Conservation (phyloP, 2,888 invertebrate species). For the Serripes groenlandicus region DNA sequence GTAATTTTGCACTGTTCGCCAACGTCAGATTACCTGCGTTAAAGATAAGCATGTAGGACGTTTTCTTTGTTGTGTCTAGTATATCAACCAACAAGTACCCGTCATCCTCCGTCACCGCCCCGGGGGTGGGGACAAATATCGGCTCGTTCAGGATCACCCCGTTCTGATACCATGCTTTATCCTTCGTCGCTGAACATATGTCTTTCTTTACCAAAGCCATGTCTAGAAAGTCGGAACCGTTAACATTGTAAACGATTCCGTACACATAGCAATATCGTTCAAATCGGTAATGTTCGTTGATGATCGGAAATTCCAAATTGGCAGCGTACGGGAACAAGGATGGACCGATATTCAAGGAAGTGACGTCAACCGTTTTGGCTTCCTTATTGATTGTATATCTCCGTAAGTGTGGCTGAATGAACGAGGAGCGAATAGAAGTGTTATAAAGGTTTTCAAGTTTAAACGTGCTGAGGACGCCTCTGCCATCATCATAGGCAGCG, state of each 20-base stretch:
- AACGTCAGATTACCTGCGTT: slow-evolving; percentile 74
- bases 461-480: slow-evolving; percentile 64
- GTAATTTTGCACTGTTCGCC: slow-evolving; percentile 71
- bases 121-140: slow-evolving; percentile 77
- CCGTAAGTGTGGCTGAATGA: slow-evolving; percentile 44
- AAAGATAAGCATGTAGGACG: slow-evolving; percentile 75
- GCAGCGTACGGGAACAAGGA: slow-evolving; percentile 15
- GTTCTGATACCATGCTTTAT: slow-evolving; percentile 63
- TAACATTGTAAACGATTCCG: slow-evolving; percentile 76
- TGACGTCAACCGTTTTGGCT: slow-evolving; percentile 39
- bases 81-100: slow-evolving; percentile 79
- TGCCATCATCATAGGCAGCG: slow-evolving; percentile 61
- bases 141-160: slow-evolving; percentile 77
- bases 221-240: slow-evolving; percentile 68
- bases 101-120: slow-evolving; percentile 76
- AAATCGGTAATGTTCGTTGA: slow-evolving; percentile 77
- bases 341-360: slow-evolving; percentile 32
- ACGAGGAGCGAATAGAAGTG: slow-evolving; percentile 34
- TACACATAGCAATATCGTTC: slow-evolving; percentile 78
- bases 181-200: slow-evolving; percentile 67
- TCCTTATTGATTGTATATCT: slow-evolving; percentile 65
- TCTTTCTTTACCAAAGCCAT: slow-evolving; percentile 79
- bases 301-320: slow-evolving; percentile 77
- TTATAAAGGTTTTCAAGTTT: slow-evolving; percentile 53
- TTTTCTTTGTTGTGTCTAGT: slow-evolving; percentile 70